Percentiles rank a stretch among this genome's conserved stretches.
Conservation (phyloP, 2,888 invertebrate genomes). For the Drosophila atripex region DNA sequence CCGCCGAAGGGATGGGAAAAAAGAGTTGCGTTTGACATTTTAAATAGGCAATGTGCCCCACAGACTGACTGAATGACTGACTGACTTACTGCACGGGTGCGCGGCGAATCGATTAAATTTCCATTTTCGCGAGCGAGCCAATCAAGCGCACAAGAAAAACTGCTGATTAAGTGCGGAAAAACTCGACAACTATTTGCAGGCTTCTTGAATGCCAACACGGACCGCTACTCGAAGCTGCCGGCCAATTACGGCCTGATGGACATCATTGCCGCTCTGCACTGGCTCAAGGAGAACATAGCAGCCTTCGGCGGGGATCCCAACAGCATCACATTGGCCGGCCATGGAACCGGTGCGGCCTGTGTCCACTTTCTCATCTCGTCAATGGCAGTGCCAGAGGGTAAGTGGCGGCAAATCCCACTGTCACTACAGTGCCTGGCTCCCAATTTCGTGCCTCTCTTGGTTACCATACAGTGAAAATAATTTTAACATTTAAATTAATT, state of each 20-base stretch:
- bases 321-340: conserved; percentile 96
- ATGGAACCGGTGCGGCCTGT: conserved; percentile 97
- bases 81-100: conserved; percentile 23
- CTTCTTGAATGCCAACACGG: conserved; percentile 94
- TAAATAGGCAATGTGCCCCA: conserved; percentile 45
- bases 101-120: conserved; percentile 58
- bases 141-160: conserved; percentile 23
- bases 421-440: not conserved
- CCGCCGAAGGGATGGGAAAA: conserved; percentile 30
- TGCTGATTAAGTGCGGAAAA: conserved; percentile 56
- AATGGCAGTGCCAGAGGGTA: conserved; percentile 96
- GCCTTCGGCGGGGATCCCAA: conserved; percentile 97
- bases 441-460: not conserved
- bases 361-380: conserved; percentile 97
- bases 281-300: conserved; percentile 97
- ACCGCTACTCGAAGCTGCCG: conserved; percentile 92
- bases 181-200: conserved; percentile 85
- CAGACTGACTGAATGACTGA: conserved; percentile 9
- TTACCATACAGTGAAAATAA: not conserved
- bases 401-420: conserved; percentile 66
- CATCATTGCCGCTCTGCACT: conserved; percentile 97
- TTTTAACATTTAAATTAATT: not conserved
- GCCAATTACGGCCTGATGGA: conserved; percentile 99
- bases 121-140: conserved; percentile 36
- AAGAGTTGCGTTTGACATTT: conserved; percentile 61